Percentiles rank a stretch among this genome's conserved stretches.
phyloP scores from a whole-genome alignment of 2,113 vertebrate species.

The Tauraco erythrolophus region DNA sequence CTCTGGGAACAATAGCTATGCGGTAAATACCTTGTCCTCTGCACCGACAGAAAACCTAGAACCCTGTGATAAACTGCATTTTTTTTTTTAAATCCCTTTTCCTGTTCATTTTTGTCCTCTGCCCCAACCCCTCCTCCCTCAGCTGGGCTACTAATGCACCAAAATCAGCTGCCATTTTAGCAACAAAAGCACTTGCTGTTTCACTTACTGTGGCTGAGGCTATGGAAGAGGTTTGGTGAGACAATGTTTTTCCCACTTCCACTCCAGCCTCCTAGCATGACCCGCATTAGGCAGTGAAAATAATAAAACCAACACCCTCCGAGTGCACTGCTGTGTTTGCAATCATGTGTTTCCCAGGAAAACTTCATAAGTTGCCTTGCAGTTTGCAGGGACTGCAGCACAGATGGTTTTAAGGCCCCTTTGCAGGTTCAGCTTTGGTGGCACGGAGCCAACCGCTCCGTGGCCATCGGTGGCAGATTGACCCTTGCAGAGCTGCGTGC shows the following conservation, averaged over 20 bases:
- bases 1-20: background rate
- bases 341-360: background rate
- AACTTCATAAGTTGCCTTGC: background rate
- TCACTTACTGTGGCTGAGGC: background rate
- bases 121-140: background rate
- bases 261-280: background rate
- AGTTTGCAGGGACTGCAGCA: background rate
- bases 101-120: background rate
- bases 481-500: background rate
- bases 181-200: background rate
- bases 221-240: background rate
- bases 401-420: background rate
- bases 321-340: background rate
- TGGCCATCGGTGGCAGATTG: too few relatives aligned
- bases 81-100: background rate
- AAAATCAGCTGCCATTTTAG: background rate
- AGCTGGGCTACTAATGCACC: background rate
- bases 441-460: fast-evolving
- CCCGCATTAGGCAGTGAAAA: fast-evolving
- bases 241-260: background rate
- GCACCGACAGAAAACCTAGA: background rate
- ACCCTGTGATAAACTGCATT: background rate
- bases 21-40: background rate
- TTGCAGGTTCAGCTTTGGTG: background rate
- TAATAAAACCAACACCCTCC: background rate